Evolutionary conservation across 1,140 invertebrate genomes (phyloP).

Genomic region (Amphibalanus amphitrite): DNA sequence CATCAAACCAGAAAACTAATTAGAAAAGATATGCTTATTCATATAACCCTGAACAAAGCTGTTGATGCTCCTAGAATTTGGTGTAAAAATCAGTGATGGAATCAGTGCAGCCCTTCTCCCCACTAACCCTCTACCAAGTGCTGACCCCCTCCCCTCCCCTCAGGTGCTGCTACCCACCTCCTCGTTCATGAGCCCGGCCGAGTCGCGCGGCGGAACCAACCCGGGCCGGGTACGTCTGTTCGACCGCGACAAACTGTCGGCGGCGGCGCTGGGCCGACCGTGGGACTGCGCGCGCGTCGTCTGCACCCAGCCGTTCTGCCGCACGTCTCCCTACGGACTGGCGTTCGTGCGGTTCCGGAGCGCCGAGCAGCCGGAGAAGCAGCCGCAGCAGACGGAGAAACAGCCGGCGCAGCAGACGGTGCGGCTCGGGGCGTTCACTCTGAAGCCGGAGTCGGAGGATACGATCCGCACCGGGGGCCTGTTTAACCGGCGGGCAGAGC

Average conservation of each 20-base stretch:
- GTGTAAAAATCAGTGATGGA: too few relatives aligned
- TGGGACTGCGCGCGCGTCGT: conserved; percentile 70
- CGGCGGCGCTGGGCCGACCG: conserved; percentile 37
- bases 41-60: too few relatives aligned
- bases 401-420: background rate
- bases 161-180: conserved; percentile 58
- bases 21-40: too few relatives aligned
- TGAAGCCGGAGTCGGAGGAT: background rate
- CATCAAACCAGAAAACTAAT: too few relatives aligned
- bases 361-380: too few relatives aligned
- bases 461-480: background rate
- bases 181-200: conserved; percentile 59
- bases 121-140: too few relatives aligned
- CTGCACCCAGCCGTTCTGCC: conserved; percentile 74
- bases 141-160: too few relatives aligned
- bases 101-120: too few relatives aligned
- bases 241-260: conserved; percentile 38
- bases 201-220: conserved; percentile 46
- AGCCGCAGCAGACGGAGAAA: background rate
- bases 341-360: conserved; percentile 45
- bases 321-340: conserved; percentile 53
- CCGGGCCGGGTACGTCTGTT: conserved; percentile 56
- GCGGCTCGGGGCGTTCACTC: background rate
- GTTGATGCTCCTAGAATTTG: too few relatives aligned
- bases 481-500: background rate